phyloP scores from a whole-genome alignment of 2,113 vertebrate species.

The Himantopus leucocephalus region DNA sequence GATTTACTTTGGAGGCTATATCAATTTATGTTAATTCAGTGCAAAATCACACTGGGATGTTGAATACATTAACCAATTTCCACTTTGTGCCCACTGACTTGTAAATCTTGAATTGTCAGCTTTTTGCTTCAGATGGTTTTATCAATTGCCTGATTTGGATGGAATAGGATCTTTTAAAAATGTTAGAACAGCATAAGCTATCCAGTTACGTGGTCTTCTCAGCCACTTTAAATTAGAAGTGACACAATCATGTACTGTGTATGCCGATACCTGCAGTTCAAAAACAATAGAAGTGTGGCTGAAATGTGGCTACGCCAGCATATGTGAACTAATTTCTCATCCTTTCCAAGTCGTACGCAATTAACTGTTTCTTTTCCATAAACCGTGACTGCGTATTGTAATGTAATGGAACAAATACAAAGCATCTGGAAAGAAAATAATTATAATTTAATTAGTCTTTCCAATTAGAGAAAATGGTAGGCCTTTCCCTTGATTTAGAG shows the following conservation, averaged over 20 bases:
- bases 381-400: slow-evolving; percentile 45
- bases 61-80: slow-evolving; percentile 5
- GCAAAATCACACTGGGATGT: not conserved
- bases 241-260: not conserved
- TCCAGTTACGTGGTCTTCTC: not conserved
- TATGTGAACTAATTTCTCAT: slow-evolving; percentile 62
- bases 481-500: slow-evolving; percentile 39
- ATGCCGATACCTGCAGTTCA: not conserved
- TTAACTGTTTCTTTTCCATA: slow-evolving; percentile 68
- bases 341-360: slow-evolving; percentile 56
- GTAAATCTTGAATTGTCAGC: not conserved
- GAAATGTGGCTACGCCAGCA: slow-evolving; percentile 17
- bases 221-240: not conserved
- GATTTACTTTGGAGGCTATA: not conserved
- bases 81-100: not conserved
- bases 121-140: slow-evolving; percentile 10
- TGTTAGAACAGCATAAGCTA: not conserved
- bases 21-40: slow-evolving; percentile 12
- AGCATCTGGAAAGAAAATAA: slow-evolving; percentile 66
- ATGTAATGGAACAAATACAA: slow-evolving; percentile 61
- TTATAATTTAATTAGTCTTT: slow-evolving; percentile 68
- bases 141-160: not conserved
- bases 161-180: not conserved
- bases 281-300: slow-evolving; percentile 11
- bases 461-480: slow-evolving; percentile 68